Evolutionary conservation across 1,140 invertebrate species (phyloP).

Genomic region (Andricus grossulariae): DNA sequence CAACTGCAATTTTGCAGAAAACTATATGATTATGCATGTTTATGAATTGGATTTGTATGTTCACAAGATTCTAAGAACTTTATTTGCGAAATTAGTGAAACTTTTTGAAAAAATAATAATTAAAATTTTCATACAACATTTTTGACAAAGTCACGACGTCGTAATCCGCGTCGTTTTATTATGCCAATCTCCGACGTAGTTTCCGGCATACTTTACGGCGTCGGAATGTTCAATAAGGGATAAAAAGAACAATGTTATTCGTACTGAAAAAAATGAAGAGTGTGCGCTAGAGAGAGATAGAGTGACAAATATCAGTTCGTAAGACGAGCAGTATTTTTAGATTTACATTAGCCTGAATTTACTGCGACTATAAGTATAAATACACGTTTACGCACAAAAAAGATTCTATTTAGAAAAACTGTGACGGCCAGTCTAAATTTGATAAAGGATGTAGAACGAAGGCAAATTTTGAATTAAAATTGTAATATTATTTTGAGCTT

Average conservation of each 20-base stretch:
- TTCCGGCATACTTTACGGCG: too few species aligned
- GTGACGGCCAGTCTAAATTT: conserved; percentile 18
- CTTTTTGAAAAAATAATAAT: too few species aligned
- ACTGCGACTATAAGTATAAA: conserved; percentile 62
- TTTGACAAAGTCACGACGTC: too few species aligned
- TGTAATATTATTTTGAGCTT: background rate
- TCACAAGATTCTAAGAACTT: too few species aligned
- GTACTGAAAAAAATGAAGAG: conserved; percentile 36
- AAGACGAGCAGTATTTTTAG: conserved; percentile 74
- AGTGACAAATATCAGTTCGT: conserved; percentile 59
- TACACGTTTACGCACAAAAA: conserved; percentile 46
- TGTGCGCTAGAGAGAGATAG: conserved; percentile 48
- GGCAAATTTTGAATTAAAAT: too few species aligned
- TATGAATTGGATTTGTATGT: too few species aligned
- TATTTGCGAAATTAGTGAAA: too few species aligned
- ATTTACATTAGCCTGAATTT: conserved; percentile 67
- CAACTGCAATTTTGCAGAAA: too few species aligned
- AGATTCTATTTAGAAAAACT: background rate
- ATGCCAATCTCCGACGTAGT: too few species aligned
- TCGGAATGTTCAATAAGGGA: background rate
- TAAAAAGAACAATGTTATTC: conserved; percentile 36
- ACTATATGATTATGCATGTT: too few species aligned
- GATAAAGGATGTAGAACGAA: background rate
- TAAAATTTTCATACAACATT: too few species aligned
- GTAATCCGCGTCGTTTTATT: too few species aligned